Conservation (phyloP, 37 sponge, comb jelly and placozoan species). For the Axinella damicornis region DNA sequence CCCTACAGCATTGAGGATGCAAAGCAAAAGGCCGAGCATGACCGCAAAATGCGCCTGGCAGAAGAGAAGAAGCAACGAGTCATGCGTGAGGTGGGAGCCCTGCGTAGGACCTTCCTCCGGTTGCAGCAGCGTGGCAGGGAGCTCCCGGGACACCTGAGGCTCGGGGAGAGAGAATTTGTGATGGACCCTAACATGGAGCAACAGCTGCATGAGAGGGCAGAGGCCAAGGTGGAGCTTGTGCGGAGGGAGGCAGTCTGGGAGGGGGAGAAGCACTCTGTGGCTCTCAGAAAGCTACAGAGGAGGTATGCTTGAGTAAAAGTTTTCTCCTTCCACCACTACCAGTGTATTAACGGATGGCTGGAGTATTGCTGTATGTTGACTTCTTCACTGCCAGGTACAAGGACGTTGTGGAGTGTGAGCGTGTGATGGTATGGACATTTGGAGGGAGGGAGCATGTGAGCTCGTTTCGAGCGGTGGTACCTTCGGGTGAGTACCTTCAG, state of each 20-base stretch:
- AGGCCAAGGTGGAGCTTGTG: conserved; percentile 69
- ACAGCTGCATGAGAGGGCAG: conserved; percentile 39
- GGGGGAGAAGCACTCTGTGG: conserved; percentile 79
- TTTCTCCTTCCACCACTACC: too few species aligned
- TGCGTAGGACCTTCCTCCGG: conserved; percentile 73
- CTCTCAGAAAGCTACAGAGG: conserved; percentile 69
- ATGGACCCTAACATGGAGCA: conserved; percentile 91
- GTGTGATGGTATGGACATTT: conserved; percentile 79
- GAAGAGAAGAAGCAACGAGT: conserved; percentile 94
- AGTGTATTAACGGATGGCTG: too few species aligned
- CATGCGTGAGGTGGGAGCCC: conserved; percentile 38
- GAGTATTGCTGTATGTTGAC: not conserved
- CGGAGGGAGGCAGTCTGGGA: conserved; percentile 93
- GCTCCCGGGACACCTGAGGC: conserved; percentile 78
- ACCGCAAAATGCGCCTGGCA: conserved; percentile 82
- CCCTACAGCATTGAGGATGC: conserved; percentile 95
- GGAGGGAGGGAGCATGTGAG: conserved; percentile 37
- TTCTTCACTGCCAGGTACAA: conserved; percentile 68
- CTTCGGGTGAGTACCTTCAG: conserved; percentile 52
- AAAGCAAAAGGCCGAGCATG: conserved; percentile 95
- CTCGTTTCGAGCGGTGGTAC: conserved; percentile 57
- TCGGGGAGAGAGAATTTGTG: conserved; percentile 78
- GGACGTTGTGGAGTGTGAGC: conserved; percentile 82
- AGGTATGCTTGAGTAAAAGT: conserved; percentile 61
- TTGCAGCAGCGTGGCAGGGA: conserved; percentile 49